Base-by-base conservation (phyloP, 2,113 vertebrate genomes). In the Capra hircus region DNA sequence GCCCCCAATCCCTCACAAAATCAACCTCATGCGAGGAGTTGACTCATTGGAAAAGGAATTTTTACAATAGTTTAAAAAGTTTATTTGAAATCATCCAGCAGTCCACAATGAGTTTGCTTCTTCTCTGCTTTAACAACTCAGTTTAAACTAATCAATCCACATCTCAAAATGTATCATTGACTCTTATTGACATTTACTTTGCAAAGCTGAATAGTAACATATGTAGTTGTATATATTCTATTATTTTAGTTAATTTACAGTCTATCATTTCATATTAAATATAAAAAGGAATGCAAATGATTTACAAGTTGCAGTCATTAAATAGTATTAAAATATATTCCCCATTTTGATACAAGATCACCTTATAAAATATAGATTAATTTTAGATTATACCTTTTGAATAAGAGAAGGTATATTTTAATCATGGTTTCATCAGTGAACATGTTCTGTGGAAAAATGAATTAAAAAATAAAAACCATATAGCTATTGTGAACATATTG, bases 161-260 rank as follows among this genome's bases (percentile, higher is more conserved):
- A 59, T 96, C 71, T 96, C n/a, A 92, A 48, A 53, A 78, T 10
- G 55, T 90, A 64, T 95, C 33, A 7, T 55, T 94, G 88, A 90
- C 23, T 96, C 3, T 90, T 95, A 95, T 95, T 83, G 91, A 71
- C 45, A 86, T 94, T 96, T 50, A 92, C 50, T 89, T 98, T 95
- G 60, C 14, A 95, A 62, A 19, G 74, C 50, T 80, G 36, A 95
- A 83, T 94, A 86, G 81, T 89, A 82, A 89, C 40, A 80, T 11
- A 80, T 59, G 52, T 27, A 14, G 30, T 94, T 89, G 1, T 11
- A n/a, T 83, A 92, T 94, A 15, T 81, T 92, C 7, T 60, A 53
- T 83, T 78, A 91, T 95, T 81, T 83, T 13, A 83, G 28, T 52
- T 2, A 19, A 67, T 78, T 28, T 92, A 62, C 12, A 64, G 43